A percentile compares a stretch with the other conserved stretches of the same genome.
Evolutionary conservation across 2,797 vertebrate genomes (phyloP).

Genomic region (Chanos chanos): DNA sequence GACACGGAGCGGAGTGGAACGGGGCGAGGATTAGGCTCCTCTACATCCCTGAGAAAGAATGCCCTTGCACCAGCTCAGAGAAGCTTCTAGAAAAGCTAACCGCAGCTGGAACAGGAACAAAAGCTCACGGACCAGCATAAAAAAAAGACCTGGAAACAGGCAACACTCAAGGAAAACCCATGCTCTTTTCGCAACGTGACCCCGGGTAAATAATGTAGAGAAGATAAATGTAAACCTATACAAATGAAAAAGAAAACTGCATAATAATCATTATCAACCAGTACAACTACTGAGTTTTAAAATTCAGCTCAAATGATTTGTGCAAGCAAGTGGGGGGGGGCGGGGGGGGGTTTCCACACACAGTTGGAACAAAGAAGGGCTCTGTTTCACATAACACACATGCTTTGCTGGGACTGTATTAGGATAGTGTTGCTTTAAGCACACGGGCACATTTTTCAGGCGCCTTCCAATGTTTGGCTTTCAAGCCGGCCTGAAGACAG

Average conservation of each 20-base stretch:
- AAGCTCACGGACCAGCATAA: not conserved
- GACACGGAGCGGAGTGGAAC: conserved; percentile 12
- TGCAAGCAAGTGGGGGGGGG: not conserved
- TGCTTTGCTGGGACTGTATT: conserved; percentile 50
- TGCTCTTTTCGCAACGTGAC: not conserved
- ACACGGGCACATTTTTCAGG: conserved; percentile 46
- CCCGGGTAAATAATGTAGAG: too few species aligned
- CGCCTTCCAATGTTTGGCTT: conserved; percentile 52
- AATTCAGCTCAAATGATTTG: not conserved
- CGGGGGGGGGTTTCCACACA: conserved; percentile 36
- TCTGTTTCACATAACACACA: conserved; percentile 60
- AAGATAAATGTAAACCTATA: too few species aligned
- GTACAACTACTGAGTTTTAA: not conserved
- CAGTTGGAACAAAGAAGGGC: conserved; percentile 62
- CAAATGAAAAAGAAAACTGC: not conserved
- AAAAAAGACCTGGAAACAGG: not conserved
- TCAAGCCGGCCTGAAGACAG: conserved; percentile 54
- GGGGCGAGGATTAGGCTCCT: not conserved
- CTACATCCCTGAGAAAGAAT: conserved; percentile 3
- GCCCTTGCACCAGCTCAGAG: not conserved
- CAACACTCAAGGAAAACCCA: not conserved
- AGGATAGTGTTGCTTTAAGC: conserved; percentile 56
- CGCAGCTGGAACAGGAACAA: not conserved
- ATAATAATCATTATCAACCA: not conserved
- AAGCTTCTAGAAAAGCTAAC: conserved; percentile 2